phyloP scores from a whole-genome alignment of 2,113 vertebrate species.

The Amia ocellicauda region DNA sequence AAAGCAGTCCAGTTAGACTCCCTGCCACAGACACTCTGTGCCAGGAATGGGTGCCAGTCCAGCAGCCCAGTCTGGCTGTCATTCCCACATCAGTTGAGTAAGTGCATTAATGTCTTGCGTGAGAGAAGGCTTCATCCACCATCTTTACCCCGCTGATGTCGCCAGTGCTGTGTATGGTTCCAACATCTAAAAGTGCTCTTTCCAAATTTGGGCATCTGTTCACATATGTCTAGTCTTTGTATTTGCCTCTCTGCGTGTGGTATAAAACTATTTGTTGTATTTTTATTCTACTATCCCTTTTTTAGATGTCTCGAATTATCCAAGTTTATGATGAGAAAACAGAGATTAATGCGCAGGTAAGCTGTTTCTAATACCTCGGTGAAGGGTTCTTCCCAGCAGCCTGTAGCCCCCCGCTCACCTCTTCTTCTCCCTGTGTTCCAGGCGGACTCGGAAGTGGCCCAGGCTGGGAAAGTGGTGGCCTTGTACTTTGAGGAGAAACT shows the following conservation, averaged over 20 bases:
- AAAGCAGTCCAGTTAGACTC: too few relatives aligned
- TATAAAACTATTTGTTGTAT: slow-evolving; percentile 64
- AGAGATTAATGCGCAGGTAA: slow-evolving; percentile 99
- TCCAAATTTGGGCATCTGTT: too few relatives aligned
- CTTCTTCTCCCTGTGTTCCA: slow-evolving; percentile 49
- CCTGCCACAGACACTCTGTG: too few relatives aligned
- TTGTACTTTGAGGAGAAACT: slow-evolving; percentile 94
- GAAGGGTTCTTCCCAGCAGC: slow-evolving; percentile 75
- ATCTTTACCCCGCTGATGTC: too few relatives aligned
- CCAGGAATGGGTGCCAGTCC: too few relatives aligned
- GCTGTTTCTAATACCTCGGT: slow-evolving; percentile 84
- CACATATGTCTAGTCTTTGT: not conserved
- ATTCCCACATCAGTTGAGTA: too few relatives aligned
- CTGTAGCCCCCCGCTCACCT: slow-evolving; percentile 36
- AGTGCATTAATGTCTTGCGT: too few relatives aligned
- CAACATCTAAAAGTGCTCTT: too few relatives aligned
- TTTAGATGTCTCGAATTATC: slow-evolving; percentile 99
- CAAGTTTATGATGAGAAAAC: slow-evolving; percentile 99
- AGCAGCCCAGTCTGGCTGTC: too few relatives aligned
- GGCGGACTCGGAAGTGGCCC: slow-evolving; percentile 95
- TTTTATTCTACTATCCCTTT: slow-evolving; percentile 96
- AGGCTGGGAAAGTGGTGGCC: slow-evolving; percentile 90
- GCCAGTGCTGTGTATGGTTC: too few relatives aligned
- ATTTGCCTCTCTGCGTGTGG: slow-evolving; percentile 42
- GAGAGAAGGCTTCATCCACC: too few relatives aligned